Evolutionary conservation across 2,888 invertebrate genomes (phyloP).

Genomic region (Augiades crinisus): DNA sequence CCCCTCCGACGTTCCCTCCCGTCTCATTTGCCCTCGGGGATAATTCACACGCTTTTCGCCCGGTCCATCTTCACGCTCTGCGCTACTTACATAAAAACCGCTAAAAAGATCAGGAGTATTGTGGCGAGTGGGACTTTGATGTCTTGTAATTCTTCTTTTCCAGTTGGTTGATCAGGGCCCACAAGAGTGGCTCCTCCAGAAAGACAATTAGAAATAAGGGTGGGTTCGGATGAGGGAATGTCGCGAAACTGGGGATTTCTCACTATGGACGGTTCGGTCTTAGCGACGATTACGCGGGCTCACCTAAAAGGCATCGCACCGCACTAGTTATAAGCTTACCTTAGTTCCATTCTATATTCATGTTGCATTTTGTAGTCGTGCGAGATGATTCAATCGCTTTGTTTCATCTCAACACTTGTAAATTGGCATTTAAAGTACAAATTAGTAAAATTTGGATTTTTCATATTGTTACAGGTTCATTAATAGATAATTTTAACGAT

Average conservation of each 20-base stretch:
- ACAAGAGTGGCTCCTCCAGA: conserved; percentile 81
- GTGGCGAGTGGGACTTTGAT: conserved; percentile 77
- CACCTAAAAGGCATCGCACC: conserved; percentile 81
- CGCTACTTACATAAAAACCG: conserved; percentile 72
- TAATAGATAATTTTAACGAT: conserved; percentile 75
- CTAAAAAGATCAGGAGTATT: conserved; percentile 56
- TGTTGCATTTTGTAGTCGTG: conserved; percentile 68
- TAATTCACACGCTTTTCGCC: conserved; percentile 70
- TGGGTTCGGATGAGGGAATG: conserved; percentile 75
- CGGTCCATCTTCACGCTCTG: conserved; percentile 76
- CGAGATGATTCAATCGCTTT: conserved; percentile 69
- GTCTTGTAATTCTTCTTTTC: conserved; percentile 79
- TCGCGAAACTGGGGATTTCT: conserved; percentile 79
- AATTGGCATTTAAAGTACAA: conserved; percentile 82
- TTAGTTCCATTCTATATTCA: conserved; percentile 66
- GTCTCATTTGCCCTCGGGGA: conserved; percentile 57
- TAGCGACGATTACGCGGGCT: conserved; percentile 68
- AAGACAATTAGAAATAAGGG: conserved; percentile 79
- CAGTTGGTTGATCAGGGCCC: conserved; percentile 82
- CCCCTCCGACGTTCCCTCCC: conserved; percentile 37
- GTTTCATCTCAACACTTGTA: conserved; percentile 75
- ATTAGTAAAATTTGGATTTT: conserved; percentile 80
- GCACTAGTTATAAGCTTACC: conserved; percentile 75
- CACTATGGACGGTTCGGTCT: conserved; percentile 77
- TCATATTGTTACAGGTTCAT: conserved; percentile 81